These are phyloP conservation scores for Teleopsis dalmanni DNA, from an alignment of 1,140 invertebrate species.

Conservation along the genomic window DNA sequence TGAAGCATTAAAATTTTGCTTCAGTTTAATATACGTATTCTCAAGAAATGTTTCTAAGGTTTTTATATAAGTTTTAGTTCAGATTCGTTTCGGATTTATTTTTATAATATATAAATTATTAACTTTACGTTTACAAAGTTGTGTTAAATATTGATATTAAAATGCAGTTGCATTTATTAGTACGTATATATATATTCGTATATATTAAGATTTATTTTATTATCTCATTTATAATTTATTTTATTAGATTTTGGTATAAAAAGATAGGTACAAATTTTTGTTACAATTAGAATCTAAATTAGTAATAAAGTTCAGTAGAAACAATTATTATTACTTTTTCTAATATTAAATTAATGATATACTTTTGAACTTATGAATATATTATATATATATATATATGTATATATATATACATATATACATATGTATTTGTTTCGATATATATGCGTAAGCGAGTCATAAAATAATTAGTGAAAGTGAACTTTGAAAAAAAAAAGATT, in stretches of 20 bases:
- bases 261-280: constrained; percentile 2
- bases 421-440: not conserved
- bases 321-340: too few species aligned
- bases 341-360: too few species aligned
- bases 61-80: not conserved
- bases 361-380: too few species aligned
- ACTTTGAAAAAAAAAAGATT: too few species aligned
- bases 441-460: not conserved
- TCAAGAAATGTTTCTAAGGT: not conserved
- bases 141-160: not conserved
- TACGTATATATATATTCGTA: not conserved
- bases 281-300: not conserved
- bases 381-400: not conserved
- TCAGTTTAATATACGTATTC: not conserved
- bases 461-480: too few species aligned
- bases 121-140: not conserved
- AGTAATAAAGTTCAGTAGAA: not conserved
- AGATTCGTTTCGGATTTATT: not conserved
- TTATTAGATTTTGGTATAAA: not conserved
- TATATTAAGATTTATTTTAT: not conserved
- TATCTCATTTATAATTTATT: not conserved
- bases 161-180: not conserved
- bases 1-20: not conserved
- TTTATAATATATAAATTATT: not conserved
- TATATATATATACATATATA: not conserved